phyloP scores from a whole-genome alignment of 2,113 vertebrate species.

The Anarrhichthys ocellatus region DNA sequence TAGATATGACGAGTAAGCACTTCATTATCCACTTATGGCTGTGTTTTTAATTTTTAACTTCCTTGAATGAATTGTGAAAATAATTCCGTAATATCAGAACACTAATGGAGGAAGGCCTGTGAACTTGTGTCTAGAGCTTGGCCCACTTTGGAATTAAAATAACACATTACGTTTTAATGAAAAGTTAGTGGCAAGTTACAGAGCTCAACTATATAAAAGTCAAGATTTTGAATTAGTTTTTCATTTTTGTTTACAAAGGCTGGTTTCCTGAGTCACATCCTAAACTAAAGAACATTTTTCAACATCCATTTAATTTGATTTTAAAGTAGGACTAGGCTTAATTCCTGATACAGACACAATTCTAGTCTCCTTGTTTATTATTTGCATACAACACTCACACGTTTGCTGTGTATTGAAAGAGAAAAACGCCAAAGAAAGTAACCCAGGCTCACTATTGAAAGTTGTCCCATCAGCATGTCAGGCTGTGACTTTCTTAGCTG shows the following conservation, averaged over 20 bases:
- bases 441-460: not conserved
- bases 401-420: not conserved
- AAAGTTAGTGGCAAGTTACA: not conserved
- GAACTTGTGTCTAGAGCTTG: not conserved
- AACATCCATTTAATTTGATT: not conserved
- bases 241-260: not conserved
- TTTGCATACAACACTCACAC: not conserved
- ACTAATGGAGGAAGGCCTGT: not conserved
- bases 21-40: not conserved
- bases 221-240: not conserved
- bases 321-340: not conserved
- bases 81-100: slow-evolving; percentile 31
- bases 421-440: not conserved
- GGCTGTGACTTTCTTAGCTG: not conserved
- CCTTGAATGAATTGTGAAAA: slow-evolving; percentile 48
- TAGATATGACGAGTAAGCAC: not conserved
- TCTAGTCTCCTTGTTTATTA: not conserved
- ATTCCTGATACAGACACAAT: not conserved
- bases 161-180: not conserved
- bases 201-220: not conserved
- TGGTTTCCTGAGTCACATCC: not conserved
- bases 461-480: not conserved
- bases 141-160: not conserved
- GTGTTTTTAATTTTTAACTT: slow-evolving; percentile 39
- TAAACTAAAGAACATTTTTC: not conserved